Evolutionary conservation across 2,888 invertebrate genomes (phyloP).

Genomic region (Dascillus cervinus): DNA sequence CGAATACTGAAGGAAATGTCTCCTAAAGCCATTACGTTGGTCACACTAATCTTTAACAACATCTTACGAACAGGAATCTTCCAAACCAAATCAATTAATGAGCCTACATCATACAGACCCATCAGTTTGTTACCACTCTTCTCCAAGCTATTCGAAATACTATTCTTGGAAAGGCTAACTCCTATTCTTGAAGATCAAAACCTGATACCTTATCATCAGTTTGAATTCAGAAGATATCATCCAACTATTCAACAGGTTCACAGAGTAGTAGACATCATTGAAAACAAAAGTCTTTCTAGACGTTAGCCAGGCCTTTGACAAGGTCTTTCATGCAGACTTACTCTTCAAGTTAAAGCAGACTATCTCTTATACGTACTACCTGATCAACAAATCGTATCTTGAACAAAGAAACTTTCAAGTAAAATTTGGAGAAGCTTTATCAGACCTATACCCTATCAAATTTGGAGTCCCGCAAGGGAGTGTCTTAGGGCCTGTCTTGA

Average conservation of each 20-base stretch:
- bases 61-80: too few species aligned
- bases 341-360: too few species aligned
- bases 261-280: slow-evolving; percentile 2
- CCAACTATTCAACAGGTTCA: slow-evolving; percentile 2
- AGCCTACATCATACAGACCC: slow-evolving; percentile 2
- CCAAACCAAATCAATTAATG: slow-evolving; percentile 1
- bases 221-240: slow-evolving; percentile 2
- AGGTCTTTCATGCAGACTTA: too few species aligned
- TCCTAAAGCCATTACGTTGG: too few species aligned
- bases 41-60: too few species aligned
- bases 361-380: too few species aligned
- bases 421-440: slow-evolving; percentile 3
- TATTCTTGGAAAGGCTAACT: not conserved
- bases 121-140: slow-evolving; percentile 1
- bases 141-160: slow-evolving; percentile 2
- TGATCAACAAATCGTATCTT: too few species aligned
- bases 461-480: slow-evolving; percentile 18
- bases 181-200: slow-evolving; percentile 1
- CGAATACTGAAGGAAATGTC: too few species aligned
- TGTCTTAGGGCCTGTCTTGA: slow-evolving; percentile 17
- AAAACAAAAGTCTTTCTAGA: too few species aligned
- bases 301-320: slow-evolving; percentile 2
- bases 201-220: slow-evolving; percentile 4
- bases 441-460: slow-evolving; percentile 6
- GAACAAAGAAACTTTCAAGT: slow-evolving; percentile 2